Evolutionary conservation across 2,113 vertebrate genomes (phyloP).

Genomic region (Psilopogon haemacephalus): DNA sequence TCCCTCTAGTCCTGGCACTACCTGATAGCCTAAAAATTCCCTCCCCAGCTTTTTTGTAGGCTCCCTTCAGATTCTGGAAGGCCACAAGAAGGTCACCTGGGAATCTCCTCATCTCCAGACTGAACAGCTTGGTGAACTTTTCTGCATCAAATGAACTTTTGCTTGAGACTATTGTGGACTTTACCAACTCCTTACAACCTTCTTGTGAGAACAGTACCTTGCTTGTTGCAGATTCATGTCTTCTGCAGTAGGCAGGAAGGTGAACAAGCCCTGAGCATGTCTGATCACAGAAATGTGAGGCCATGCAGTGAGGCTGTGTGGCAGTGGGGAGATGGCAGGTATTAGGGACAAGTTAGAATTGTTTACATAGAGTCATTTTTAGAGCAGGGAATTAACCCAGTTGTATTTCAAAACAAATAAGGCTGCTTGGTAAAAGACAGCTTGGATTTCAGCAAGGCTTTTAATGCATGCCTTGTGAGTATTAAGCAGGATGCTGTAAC

Average conservation of each 20-base stretch:
- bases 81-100: too few species aligned
- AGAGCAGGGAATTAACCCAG: constrained; percentile 59
- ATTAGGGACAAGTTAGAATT: constrained; percentile 51
- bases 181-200: not conserved
- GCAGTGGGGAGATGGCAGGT: constrained; percentile 33
- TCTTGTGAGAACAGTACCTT: not conserved
- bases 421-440: not conserved
- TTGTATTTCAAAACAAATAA: not conserved
- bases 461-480: not conserved
- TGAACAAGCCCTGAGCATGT: not conserved
- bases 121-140: not conserved
- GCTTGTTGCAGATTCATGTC: not conserved
- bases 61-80: too few species aligned
- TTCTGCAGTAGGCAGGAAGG: not conserved
- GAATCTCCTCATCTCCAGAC: too few species aligned
- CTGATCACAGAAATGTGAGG: not conserved
- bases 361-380: constrained; percentile 58
- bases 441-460: not conserved
- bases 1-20: too few species aligned
- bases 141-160: constrained; percentile 8
- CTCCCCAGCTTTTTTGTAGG: too few species aligned
- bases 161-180: not conserved
- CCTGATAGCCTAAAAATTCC: too few species aligned
- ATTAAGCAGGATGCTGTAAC: not conserved
- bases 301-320: not conserved